Base-by-base conservation (phyloP, 2,888 invertebrate species). In the Unio pictorum region DNA sequence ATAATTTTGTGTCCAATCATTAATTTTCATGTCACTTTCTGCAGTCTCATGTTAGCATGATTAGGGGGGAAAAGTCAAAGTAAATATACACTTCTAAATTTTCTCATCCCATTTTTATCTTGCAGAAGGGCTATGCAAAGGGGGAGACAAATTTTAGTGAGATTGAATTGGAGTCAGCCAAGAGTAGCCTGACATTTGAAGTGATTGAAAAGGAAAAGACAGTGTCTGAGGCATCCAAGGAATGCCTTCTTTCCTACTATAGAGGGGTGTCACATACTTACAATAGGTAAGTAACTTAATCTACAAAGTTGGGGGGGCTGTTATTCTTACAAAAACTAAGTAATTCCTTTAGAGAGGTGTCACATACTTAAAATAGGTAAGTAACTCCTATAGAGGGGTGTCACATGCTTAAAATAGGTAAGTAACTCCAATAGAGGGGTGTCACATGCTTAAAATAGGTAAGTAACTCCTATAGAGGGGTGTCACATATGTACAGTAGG, bases 121-220 rank as follows among this genome's bases (percentile, higher is more conserved):
- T 74, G 30, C 88, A 94, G 94, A 92, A 93, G 75, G 92, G 91
- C 68, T 94, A 93, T 84, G 86, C 95, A 54, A 89, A 90, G 4
- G 92, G 93, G 0, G 91, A 92, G 55, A 86, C 88, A 3, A 91
- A 92, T 67, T 95, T 96, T 92, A 94, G 95, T 72, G 91, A 92
- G 17, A 93, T 94, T 60, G 91, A 96, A 71, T 93, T 96, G 82
- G 95, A 94, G 81, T 94, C 96, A 0, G 96, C 96, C 0, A 94
- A 94, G 85, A 95, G 95, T 86, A 95, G 96, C 23, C 92, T 95
- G n/a, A 93, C 96, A 75, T 97, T 94, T 90, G 95, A 96, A 86
- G 93, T 95, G 66, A 95, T 97, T 73, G 94, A 95, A 81, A 92
- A 93, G 78, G 95, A 96, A 89, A 94, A 94, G 86, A 95, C 94